phyloP scores from a whole-genome alignment of 2,888 invertebrate species.

The Argyra leucocephala region DNA sequence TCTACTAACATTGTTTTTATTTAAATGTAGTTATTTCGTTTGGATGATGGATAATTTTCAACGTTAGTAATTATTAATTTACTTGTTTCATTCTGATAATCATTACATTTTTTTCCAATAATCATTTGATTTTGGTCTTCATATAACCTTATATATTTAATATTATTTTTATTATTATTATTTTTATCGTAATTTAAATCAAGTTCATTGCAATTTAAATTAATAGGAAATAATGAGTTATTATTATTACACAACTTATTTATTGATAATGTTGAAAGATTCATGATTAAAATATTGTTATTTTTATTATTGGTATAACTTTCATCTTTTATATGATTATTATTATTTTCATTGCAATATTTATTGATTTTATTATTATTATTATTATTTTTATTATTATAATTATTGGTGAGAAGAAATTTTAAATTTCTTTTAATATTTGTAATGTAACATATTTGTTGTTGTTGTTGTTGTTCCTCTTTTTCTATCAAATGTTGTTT shows the following conservation, averaged over 20 bases:
- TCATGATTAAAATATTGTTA: neutral
- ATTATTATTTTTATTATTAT: neutral
- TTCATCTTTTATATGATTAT: neutral
- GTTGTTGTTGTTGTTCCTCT: neutral
- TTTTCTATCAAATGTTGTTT: neutral
- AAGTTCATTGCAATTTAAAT: neutral
- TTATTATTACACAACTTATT: too few species aligned
- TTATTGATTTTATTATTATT: neutral
- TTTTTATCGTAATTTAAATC: neutral
- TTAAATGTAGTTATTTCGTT: neutral
- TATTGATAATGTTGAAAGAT: neutral
- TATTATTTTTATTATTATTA: neutral
- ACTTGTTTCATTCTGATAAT: neutral
- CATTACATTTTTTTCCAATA: neutral
- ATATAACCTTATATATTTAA: neutral
- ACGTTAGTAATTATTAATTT: neutral
- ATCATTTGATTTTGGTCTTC: neutral
- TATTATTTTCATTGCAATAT: neutral
- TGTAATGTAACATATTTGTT: neutral
- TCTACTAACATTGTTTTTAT: neutral
- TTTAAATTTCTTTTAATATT: neutral
- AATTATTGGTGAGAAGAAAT: neutral
- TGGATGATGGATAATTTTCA: neutral
- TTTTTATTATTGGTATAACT: too few species aligned
- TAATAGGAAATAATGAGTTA: neutral